Base-by-base conservation (phyloP, 2,888 invertebrate genomes). In the Ptilodon capucinus region DNA sequence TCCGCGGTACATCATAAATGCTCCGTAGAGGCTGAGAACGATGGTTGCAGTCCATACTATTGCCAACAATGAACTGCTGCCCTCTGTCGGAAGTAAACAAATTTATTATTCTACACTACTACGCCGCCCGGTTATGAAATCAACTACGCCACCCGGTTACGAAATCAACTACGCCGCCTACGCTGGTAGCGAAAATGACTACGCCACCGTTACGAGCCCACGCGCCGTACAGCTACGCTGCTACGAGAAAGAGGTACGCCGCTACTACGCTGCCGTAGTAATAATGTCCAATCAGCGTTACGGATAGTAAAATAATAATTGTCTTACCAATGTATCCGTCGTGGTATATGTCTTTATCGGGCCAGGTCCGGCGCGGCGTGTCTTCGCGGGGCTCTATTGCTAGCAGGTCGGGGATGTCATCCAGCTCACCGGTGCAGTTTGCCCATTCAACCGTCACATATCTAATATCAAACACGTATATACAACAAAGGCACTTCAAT, bases 401-500 rank as follows among this genome's bases (percentile, higher is more conserved):
- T 36, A 80, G 67, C 62, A 86, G 64, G 54, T 83, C 85, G 0
- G 84, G 76, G 43, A 83, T 72, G 63, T 85, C 87, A 47, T 81
- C 80, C 17, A 74, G 57, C 8, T 81, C 83, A 3, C 82, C 79
- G 6, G 86, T 86, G 68, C 90, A 90, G 76, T 90, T 90, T 8
- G 86, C 82, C 90, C 90, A 89, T 50, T 89, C 86, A 56, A 90
- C 89, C 0, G 88, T 87, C 52, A 90, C 83, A 61, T 80, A 88
- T 76, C 90, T 89, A 56, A 2, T 32, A 2, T n/a, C 11, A n/a
- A n/a, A n/a, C n/a, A n/a, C n/a, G n/a, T n/a, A n/a, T n/a, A n/a
- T n/a, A n/a, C n/a, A n/a, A n/a, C n/a, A n/a, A n/a, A n/a, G n/a
- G n/a, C n/a, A n/a, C n/a, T n/a, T n/a, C n/a, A n/a, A n/a, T n/a